Evolutionary conservation across 2,888 invertebrate genomes (phyloP), one percentile per base, ranked within the genome.

Genomic region (Laspeyria flexula): DNA sequence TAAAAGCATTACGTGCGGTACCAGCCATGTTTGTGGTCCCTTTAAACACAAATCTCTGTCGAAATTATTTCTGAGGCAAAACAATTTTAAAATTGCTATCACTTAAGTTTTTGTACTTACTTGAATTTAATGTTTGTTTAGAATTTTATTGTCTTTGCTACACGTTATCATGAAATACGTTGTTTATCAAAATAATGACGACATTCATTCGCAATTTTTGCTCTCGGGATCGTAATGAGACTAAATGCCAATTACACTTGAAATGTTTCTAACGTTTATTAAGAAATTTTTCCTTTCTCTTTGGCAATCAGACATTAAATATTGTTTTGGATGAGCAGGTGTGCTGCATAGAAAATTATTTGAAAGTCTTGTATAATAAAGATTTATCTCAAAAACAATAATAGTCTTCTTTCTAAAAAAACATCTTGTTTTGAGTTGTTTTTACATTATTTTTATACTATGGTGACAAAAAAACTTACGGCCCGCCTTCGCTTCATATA

Each of bases 1-100:
- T 60, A 59, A 62, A 67, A 56, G 40, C 61, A 49, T 54, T 65
- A 60, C 46, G 45, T 57, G 46, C 12, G 33, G 34, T 30, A 35
- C 29, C 30, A 39, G 21, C 21, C 49, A 34, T 29, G 27, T 39
- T 39, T 50, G 43, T 43, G 39, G 43, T 38, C 30, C 18, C 23
- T 37, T 41, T 34, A 35, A 35, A 30, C 29, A 30, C 27, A 23
- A 35, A 35, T 23, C 27, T 41, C 34, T 18, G 29, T 23, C 29
- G 30, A 41, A 34, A 37, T 47, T 35, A 47, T 41, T 41, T 35
- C 23, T 35, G 6, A 9, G 21, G n/a, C 27, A 34, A 13, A 34
- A 46, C 29, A 25, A 33, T 39, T 40, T 46, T 7, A 12, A 15
- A 33, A 33, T 46, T 16, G 33, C 27, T 27, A 7, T 4, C 40